Conservation (phyloP, 1,140 invertebrate species). For the Streblospio benedicti region DNA sequence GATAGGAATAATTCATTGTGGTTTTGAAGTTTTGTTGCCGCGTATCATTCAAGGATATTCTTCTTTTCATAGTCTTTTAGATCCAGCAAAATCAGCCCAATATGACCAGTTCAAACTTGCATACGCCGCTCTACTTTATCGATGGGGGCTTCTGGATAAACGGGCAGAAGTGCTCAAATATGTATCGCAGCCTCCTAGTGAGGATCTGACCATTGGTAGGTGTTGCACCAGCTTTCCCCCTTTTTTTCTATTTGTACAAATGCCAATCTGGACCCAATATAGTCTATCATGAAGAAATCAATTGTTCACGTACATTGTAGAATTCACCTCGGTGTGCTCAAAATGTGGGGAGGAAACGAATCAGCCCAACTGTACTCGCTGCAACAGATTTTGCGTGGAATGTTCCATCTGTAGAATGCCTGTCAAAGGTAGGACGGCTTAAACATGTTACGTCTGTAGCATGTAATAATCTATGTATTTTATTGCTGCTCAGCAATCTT, state of each 20-base stretch:
- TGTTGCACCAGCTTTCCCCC: no score
- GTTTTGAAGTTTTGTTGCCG: no score
- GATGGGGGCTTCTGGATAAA: slow-evolving; percentile 72
- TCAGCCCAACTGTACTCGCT: slow-evolving; percentile 56
- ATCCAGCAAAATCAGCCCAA: neutral
- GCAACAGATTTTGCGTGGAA: slow-evolving; percentile 61
- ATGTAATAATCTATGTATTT: neutral
- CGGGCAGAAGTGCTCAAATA: slow-evolving; percentile 75
- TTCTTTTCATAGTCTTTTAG: neutral
- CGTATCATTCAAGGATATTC: no score
- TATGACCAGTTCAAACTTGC: slow-evolving; percentile 60
- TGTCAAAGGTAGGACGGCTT: slow-evolving; percentile 59
- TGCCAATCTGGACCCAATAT: no score
- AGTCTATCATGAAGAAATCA: no score
- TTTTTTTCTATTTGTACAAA: no score
- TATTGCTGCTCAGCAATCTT: no score
- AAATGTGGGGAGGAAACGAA: slow-evolving; percentile 54
- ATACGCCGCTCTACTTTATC: slow-evolving; percentile 80
- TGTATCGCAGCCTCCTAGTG: slow-evolving; percentile 50
- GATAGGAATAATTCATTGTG: no score
- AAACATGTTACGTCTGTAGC: neutral
- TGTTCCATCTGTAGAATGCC: slow-evolving; percentile 78
- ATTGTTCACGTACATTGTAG: no score
- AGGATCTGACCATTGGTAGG: no score
- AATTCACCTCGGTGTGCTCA: slow-evolving; percentile 67